Evolutionary conservation across 2,113 vertebrate genomes (phyloP).

Genomic region (Montifringilla adamsi): DNA sequence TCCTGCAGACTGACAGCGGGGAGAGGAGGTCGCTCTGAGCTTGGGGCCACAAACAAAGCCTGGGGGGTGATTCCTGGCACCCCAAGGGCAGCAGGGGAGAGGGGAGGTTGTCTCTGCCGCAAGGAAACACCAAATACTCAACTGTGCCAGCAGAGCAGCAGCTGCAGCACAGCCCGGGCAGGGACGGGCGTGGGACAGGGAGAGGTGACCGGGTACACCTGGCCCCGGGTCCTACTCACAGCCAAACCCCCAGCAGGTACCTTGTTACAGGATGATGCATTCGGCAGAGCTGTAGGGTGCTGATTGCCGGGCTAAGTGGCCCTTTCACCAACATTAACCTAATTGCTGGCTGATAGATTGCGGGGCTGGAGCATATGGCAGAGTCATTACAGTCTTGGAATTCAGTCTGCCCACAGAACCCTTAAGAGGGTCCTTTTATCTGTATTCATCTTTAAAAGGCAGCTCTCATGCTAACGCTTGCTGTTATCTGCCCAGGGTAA

Average conservation of each 20-base stretch:
- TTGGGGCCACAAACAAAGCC: background rate
- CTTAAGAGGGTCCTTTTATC: constrained; percentile 61
- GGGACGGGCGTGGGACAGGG: rapidly evolving
- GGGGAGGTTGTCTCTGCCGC: background rate
- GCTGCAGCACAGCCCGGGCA: background rate
- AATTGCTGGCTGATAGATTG: constrained; percentile 75
- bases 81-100: background rate
- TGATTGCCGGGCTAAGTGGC: constrained; percentile 71
- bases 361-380: constrained; percentile 67
- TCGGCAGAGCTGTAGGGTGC: constrained; percentile 50
- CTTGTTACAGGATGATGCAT: constrained; percentile 19
- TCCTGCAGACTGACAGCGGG: background rate
- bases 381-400: constrained; percentile 66
- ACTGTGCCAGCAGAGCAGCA: background rate
- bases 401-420: constrained; percentile 58
- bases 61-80: background rate
- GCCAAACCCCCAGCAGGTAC: constrained; percentile 31
- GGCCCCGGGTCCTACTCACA: background rate
- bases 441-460: constrained; percentile 69
- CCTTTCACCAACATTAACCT: constrained; percentile 78
- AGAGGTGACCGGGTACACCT: background rate
- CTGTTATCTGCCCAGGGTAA: constrained; percentile 75
- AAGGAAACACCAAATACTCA: rapidly evolving
- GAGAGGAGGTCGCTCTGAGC: background rate
- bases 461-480: constrained; percentile 66